Evolutionary conservation across 2,888 invertebrate genomes (phyloP), one percentile per base, ranked within the genome.

Genomic region (Steinernema hermaphroditum): DNA sequence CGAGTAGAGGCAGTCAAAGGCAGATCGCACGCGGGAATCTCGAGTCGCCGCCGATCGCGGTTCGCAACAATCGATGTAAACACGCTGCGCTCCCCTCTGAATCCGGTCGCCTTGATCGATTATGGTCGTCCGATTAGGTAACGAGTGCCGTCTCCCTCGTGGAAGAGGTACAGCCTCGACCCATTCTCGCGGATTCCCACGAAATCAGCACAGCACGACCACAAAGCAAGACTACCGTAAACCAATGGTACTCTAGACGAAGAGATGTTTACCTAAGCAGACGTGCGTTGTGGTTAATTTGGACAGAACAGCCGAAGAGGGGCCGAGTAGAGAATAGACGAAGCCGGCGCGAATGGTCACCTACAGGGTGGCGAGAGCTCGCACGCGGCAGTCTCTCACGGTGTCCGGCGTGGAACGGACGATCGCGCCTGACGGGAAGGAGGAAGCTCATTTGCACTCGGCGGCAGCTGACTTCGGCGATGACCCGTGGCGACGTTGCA

Each of bases 121-220:
- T 54, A 54, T 27, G 54, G 54, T 54, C 54, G 54, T n/a, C 54
- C 54, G 54, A 22, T 54, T 54, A 54, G 54, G 54, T 54, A 54
- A 54, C 8, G 43, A 8, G 16, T 16, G 43, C 43, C 43, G 43
- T 16, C 43, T 41, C 43, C 54, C 2, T 27, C 54, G 54, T 27
- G 1, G 27, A 14, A 54, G 54, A 54, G 19, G 6, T n/a, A 49
- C 16, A 27, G 14, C 24, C 14, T 54, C 27, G 24, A 12, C 43
- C 8, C 16, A 24, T 54, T 19, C 27, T 54, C 54, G 54, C 27
- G 22, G 54, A 24, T 54, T 54, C 27, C 54, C 22, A 24, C 22
- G 14, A 54, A 54, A 54, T 54, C 54, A 22, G 12, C 27, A 14
- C 12, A 54, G 27, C 54, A 54, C 54, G 54, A 54, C 24, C 54